These are phyloP conservation scores for Tauraco hartlaubi DNA, from an alignment of 2,797 vertebrate genomes.

Conservation along the genomic window DNA sequence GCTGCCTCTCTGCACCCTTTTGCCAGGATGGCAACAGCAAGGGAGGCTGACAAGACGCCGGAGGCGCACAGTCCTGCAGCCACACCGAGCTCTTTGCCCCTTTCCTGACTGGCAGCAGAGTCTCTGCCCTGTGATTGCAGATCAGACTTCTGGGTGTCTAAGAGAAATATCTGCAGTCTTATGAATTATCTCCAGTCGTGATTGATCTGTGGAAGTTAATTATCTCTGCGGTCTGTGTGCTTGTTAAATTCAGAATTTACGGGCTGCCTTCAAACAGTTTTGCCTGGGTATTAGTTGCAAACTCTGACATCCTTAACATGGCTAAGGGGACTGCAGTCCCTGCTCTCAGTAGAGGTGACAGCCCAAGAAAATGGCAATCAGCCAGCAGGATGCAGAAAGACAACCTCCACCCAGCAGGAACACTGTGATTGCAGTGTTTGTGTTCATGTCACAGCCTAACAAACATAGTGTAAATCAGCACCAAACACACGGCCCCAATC, in stretches of 20 bases:
- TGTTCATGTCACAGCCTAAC: background rate
- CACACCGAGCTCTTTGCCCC: background rate
- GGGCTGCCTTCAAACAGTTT: background rate
- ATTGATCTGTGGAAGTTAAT: background rate
- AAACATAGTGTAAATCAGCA: background rate
- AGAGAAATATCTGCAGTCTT: background rate
- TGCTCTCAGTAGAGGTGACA: fast-evolving
- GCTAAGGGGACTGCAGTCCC: background rate
- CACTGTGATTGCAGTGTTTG: no score
- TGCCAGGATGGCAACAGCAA: background rate
- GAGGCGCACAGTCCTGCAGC: background rate
- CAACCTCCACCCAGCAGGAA: background rate
- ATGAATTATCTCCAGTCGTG: background rate
- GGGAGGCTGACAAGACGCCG: background rate
- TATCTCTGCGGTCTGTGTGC: background rate
- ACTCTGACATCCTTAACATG: background rate
- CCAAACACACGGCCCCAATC: background rate
- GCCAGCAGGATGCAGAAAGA: background rate
- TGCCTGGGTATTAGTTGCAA: background rate
- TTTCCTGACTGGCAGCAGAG: background rate
- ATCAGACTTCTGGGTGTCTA: background rate
- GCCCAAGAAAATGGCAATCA: background rate
- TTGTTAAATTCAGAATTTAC: background rate
- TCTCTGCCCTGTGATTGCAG: background rate
- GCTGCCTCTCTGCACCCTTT: background rate